A percentile compares a stretch with the other conserved stretches of the same genome.
Evolutionary conservation across 2,797 vertebrate species (phyloP).

Genomic region (Podarcis siculus): DNA sequence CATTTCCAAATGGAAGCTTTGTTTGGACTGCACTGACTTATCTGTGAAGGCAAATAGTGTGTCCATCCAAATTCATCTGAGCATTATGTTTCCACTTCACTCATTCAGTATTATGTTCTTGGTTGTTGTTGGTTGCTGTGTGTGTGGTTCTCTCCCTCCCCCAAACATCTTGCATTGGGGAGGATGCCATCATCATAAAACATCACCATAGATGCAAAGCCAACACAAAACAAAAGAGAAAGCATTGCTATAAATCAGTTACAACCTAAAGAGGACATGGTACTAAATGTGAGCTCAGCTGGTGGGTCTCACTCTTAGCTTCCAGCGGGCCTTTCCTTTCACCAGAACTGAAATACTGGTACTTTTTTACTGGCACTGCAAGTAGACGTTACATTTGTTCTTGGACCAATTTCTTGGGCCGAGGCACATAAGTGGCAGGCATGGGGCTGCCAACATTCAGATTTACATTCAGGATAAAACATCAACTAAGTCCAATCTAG

Average conservation of each 20-base stretch:
- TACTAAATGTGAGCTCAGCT: slow-evolving; percentile 1
- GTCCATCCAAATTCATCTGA: neutral
- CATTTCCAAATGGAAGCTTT: neutral
- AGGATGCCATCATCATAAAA: neutral
- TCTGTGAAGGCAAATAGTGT: neutral
- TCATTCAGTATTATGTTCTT: neutral
- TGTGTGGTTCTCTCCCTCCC: neutral
- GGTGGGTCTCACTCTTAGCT: neutral
- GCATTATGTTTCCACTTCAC: slow-evolving; percentile 17
- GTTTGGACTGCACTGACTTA: neutral
- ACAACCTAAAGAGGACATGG: neutral
- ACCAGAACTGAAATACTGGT: neutral
- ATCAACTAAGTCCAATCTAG: neutral
- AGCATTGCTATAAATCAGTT: neutral
- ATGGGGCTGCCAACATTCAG: neutral
- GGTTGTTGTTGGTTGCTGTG: neutral
- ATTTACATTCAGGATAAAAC: neutral
- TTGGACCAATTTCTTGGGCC: neutral
- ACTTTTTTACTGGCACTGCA: neutral
- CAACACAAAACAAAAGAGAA: neutral
- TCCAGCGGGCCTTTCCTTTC: neutral
- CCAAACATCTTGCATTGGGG: neutral
- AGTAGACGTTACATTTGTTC: neutral
- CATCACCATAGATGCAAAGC: neutral
- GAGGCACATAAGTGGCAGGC: neutral